phyloP scores from a whole-genome alignment of 2,797 vertebrate genomes.

The Orestias chungarensis region DNA sequence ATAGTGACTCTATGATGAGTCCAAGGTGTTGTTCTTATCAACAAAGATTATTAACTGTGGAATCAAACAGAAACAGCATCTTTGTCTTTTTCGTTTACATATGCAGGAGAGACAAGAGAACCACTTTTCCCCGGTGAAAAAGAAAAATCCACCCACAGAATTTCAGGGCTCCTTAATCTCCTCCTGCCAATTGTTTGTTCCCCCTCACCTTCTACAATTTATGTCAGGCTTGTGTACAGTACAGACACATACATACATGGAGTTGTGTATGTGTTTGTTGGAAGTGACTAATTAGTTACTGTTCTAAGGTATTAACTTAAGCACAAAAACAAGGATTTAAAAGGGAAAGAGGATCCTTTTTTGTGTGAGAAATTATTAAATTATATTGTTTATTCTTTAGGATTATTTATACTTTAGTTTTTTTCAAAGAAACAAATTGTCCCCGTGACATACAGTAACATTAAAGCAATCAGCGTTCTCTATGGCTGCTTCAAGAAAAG shows the following conservation, averaged over 20 bases:
- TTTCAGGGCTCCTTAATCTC: constrained; percentile 61
- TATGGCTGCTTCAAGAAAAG: constrained; percentile 63
- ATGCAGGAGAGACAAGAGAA: constrained; percentile 61
- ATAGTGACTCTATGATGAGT: too few relatives aligned
- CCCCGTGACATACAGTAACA: constrained; percentile 54
- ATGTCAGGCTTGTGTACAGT: constrained; percentile 26
- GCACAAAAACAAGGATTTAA: constrained; percentile 6
- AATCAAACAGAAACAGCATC: constrained; percentile 76
- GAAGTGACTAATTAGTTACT: constrained; percentile 26
- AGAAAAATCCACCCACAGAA: constrained; percentile 76
- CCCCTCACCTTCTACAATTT: constrained; percentile 38
- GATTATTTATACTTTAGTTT: constrained; percentile 48
- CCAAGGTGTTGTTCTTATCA: constrained; percentile 78
- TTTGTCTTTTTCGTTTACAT: constrained; percentile 73
- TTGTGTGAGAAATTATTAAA: neutral
- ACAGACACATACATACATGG: constrained; percentile 4
- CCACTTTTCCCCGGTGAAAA: constrained; percentile 57
- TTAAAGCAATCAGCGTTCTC: constrained; percentile 63
- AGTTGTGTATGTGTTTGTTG: neutral
- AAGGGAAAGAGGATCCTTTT: neutral
- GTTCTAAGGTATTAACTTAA: constrained; percentile 20
- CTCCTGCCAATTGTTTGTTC: constrained; percentile 46
- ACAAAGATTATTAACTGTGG: constrained; percentile 74
- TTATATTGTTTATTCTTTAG: constrained; percentile 31
- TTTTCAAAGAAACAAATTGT: constrained; percentile 64